These are phyloP conservation scores for Campylomormyrus numenius DNA, from an alignment of 2,113 vertebrate genomes.

Conservation along the genomic window DNA sequence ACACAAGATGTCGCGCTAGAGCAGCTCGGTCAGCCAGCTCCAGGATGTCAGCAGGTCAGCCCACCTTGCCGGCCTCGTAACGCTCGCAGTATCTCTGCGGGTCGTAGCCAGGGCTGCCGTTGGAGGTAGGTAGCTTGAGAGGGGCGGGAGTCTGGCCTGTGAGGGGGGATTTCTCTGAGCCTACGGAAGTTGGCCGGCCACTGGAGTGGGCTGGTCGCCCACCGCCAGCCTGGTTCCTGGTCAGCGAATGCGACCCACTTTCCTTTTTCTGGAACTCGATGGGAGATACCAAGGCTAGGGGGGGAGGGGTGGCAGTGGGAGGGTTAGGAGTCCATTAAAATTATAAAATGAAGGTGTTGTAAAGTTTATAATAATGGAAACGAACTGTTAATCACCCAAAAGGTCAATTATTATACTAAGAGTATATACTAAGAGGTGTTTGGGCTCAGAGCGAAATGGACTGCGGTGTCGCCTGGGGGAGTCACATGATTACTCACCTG, in stretches of 20 bases:
- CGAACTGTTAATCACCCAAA: background rate
- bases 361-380: background rate
- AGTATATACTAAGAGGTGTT: background rate
- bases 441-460: background rate
- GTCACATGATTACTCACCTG: constrained; percentile 57
- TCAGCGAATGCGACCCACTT: constrained; percentile 58
- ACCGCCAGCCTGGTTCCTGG: constrained; percentile 65
- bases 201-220: constrained; percentile 61
- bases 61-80: constrained; percentile 74
- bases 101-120: constrained; percentile 81
- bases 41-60: background rate
- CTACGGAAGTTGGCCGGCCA: constrained; percentile 66
- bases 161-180: constrained; percentile 67
- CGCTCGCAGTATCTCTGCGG: constrained; percentile 70
- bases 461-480: background rate
- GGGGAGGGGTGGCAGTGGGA: background rate
- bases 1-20: background rate
- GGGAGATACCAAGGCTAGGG: constrained; percentile 86
- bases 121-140: constrained; percentile 82
- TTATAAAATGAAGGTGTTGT: background rate
- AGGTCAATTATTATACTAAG: background rate
- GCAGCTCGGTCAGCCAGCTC: background rate
- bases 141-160: constrained; percentile 71
- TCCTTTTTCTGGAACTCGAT: constrained; percentile 94
- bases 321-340: background rate